Conservation (phyloP, 2,797 vertebrate genomes). For the Forpus xanthops region DNA sequence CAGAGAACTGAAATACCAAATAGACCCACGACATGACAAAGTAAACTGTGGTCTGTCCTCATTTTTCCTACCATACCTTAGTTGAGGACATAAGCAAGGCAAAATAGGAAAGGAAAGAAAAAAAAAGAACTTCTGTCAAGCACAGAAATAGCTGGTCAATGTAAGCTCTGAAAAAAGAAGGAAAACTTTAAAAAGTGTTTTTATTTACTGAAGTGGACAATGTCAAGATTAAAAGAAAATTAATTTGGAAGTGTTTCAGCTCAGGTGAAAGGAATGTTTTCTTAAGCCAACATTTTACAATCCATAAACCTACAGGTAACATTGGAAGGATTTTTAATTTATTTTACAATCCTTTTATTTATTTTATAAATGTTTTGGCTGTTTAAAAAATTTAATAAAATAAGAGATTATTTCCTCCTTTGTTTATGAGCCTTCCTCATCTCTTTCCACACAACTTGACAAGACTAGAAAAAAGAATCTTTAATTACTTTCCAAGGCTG, state of each 20-base stretch:
- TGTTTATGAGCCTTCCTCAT: background rate
- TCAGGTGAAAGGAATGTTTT: background rate
- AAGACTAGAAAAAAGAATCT: slow-evolving; percentile 4
- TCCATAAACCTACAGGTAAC: background rate
- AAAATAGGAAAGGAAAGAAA: background rate
- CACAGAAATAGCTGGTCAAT: background rate
- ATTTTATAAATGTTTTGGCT: background rate
- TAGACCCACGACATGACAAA: fast-evolving
- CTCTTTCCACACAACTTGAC: background rate
- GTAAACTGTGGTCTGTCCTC: fast-evolving
- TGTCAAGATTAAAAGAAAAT: background rate
- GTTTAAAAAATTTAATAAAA: slow-evolving; percentile 3
- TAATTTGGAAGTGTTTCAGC: background rate
- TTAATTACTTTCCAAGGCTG: slow-evolving; percentile 23
- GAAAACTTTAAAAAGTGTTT: background rate
- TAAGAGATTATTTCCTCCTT: background rate
- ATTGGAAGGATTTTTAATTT: background rate
- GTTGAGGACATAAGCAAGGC: background rate
- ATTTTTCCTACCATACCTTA: background rate
- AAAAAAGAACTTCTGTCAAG: background rate
- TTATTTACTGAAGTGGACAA: background rate
- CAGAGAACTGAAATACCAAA: background rate
- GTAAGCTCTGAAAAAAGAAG: fast-evolving
- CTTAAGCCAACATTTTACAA: background rate
- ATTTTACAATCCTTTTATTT: background rate